A percentile compares a stretch with the other conserved stretches of the same genome.
These are phyloP conservation scores for Montipora foliosa DNA, from an alignment of 64 coral and sea anemone species.

Conservation along the genomic window DNA sequence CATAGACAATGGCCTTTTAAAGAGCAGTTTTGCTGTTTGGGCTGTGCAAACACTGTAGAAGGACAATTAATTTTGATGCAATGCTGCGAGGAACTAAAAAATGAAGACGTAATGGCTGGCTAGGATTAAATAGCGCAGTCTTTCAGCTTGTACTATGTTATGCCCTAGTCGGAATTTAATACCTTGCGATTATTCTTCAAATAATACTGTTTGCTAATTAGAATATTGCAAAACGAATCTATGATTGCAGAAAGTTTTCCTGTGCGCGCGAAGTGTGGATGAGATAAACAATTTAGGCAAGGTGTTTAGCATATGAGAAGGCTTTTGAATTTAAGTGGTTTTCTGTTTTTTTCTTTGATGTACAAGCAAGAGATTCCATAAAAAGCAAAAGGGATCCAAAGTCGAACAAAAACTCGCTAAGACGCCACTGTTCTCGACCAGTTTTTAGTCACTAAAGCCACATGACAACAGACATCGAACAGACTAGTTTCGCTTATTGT, in stretches of 20 bases:
- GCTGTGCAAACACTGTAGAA: constrained; percentile 6
- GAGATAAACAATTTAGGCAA: not conserved
- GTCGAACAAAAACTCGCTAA: constrained; percentile 9
- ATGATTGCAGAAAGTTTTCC: constrained; percentile 1
- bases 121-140: constrained; percentile 2
- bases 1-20: constrained; percentile 55
- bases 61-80: not conserved
- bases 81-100: not conserved
- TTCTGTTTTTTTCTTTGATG: not conserved
- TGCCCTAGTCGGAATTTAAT: constrained; percentile 1
- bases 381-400: not conserved
- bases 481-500: not conserved
- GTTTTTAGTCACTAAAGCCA: not conserved
- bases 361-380: constrained; percentile 17
- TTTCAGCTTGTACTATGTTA: not conserved
- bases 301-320: constrained; percentile 37
- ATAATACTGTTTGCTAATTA: constrained; percentile 10
- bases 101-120: not conserved
- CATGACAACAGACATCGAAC: not conserved
- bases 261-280: not conserved
- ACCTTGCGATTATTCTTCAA: not conserved
- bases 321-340: constrained; percentile 6
- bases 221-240: not conserved
- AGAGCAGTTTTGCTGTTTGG: constrained; percentile 42
- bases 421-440: not conserved